These are phyloP conservation scores for Lepidocolaptes lacrymiger DNA, from an alignment of 2,797 vertebrate genomes.

Conservation along the genomic window DNA sequence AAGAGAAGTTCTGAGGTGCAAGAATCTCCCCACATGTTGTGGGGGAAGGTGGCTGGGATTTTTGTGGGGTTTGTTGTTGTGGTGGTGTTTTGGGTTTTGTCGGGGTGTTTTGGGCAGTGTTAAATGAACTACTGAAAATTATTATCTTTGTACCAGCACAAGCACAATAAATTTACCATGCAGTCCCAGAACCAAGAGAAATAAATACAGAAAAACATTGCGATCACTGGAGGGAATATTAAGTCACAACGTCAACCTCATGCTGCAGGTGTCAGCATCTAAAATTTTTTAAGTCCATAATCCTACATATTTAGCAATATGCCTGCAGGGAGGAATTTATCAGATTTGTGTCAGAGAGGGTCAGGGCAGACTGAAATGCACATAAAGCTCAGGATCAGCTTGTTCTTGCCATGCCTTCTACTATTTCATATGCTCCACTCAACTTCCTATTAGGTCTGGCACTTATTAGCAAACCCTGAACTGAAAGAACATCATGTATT, in stretches of 20 bases:
- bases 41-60: fast-evolving
- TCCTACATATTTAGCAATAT: background rate
- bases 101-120: fast-evolving
- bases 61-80: background rate
- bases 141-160: background rate
- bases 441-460: background rate
- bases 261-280: background rate
- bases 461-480: background rate
- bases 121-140: background rate
- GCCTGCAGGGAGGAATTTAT: background rate
- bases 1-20: background rate
- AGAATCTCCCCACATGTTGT: background rate
- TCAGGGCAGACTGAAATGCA: background rate
- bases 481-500: background rate
- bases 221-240: background rate
- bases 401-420: background rate
- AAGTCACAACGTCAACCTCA: background rate
- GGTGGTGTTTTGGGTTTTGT: background rate
- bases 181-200: background rate
- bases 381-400: background rate
- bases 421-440: background rate
- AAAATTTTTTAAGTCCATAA: background rate
- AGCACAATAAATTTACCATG: background rate
- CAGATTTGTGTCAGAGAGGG: background rate
- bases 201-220: background rate